phyloP scores from a whole-genome alignment of 2,888 invertebrate genomes.

The Idaea biselata region DNA sequence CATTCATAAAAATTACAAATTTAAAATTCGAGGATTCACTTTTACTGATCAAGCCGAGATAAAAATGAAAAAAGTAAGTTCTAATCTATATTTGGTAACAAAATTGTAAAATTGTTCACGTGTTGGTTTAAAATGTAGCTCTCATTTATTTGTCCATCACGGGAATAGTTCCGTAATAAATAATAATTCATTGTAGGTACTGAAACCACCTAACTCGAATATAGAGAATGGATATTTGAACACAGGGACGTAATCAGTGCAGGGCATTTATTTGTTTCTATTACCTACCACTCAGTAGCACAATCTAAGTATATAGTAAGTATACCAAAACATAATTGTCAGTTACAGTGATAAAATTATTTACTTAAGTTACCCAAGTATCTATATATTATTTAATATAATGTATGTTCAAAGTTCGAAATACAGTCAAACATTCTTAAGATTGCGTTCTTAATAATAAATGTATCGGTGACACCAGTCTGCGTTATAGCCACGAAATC shows the following conservation, averaged over 20 bases:
- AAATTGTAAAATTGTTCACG: background rate
- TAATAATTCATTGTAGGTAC: background rate
- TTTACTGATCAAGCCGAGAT: background rate
- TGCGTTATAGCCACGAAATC: constrained; percentile 19
- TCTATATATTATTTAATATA: background rate
- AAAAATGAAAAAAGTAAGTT: background rate
- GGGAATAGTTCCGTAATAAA: background rate
- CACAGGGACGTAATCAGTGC: background rate
- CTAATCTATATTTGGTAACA: background rate
- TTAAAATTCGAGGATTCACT: background rate
- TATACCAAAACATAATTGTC: background rate
- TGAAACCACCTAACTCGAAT: background rate
- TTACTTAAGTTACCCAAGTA: background rate
- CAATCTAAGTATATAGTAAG: background rate
- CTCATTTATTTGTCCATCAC: background rate
- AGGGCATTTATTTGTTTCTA: background rate
- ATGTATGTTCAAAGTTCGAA: constrained; percentile 15
- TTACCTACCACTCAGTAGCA: background rate
- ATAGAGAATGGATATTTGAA: background rate
- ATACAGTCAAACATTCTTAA: constrained; percentile 7
- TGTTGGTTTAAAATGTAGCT: background rate
- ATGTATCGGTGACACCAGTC: constrained; percentile 7
- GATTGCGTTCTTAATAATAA: background rate
- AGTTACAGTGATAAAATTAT: background rate
- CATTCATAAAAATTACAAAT: background rate